phyloP scores from a whole-genome alignment of 1,140 invertebrate genomes.

The Meloidogyne floridensis region DNA sequence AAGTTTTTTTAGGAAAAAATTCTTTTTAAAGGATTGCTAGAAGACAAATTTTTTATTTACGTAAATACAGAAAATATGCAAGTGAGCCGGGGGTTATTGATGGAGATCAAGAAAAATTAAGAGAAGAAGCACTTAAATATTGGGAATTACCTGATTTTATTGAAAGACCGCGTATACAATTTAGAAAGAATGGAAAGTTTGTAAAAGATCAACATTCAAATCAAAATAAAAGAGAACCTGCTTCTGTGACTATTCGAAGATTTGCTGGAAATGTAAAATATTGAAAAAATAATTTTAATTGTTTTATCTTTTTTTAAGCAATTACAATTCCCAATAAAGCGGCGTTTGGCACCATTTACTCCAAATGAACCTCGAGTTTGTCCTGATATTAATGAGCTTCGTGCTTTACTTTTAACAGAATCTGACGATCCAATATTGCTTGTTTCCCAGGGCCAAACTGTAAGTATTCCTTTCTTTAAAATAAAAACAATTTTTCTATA shows the following conservation, averaged over 20 bases:
- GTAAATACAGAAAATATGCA: conserved; percentile 47
- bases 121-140: conserved; percentile 47
- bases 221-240: conserved; percentile 21
- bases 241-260: background rate
- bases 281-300: background rate
- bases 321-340: conserved; percentile 24
- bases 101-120: conserved; percentile 42
- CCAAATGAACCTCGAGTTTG: conserved; percentile 12
- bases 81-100: conserved; percentile 39
- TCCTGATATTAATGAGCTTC: conserved; percentile 13
- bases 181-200: background rate
- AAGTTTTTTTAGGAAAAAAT: conserved; percentile 4
- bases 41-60: conserved; percentile 49
- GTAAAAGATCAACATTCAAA: conserved; percentile 6
- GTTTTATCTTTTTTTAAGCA: conserved; percentile 1
- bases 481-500: background rate
- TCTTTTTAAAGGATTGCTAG: conserved; percentile 30
- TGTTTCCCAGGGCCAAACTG: conserved; percentile 21
- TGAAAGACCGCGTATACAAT: conserved; percentile 22
- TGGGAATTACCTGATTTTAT: conserved; percentile 50
- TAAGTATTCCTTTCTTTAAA: background rate
- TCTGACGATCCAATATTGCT: conserved; percentile 11
- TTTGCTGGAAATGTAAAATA: conserved; percentile 16
- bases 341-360: conserved; percentile 15
- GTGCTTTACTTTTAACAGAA: conserved; percentile 2